A percentile compares a stretch with the other conserved stretches of the same genome.
phyloP scores from a whole-genome alignment of 2,888 invertebrate species.

The Ditula angustiorana region DNA sequence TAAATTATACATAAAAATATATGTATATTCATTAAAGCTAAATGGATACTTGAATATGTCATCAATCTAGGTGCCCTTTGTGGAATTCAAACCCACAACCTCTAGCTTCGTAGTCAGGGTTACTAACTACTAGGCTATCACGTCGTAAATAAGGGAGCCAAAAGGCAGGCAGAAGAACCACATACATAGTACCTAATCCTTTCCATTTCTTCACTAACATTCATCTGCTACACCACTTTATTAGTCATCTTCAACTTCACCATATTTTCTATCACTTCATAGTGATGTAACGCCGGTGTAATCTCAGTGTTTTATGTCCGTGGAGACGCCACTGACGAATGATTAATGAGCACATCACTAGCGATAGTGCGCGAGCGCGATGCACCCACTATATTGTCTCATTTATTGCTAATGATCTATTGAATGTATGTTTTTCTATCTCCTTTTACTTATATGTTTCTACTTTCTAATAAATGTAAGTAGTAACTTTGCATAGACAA shows the following conservation, averaged over 20 bases:
- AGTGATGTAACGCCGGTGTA: constrained; percentile 70
- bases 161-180: too few species aligned
- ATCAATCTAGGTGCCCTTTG: too few species aligned
- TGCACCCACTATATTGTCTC: constrained; percentile 74
- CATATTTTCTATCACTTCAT: constrained; percentile 50
- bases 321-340: constrained; percentile 65
- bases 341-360: constrained; percentile 69
- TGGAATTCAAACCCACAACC: too few species aligned
- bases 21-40: too few species aligned
- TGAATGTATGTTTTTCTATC: constrained; percentile 53
- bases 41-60: too few species aligned
- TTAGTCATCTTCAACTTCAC: constrained; percentile 17
- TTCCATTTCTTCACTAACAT: background rate
- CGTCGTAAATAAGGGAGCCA: too few species aligned
- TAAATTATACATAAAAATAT: too few species aligned
- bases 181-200: background rate
- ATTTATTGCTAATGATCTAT: constrained; percentile 80
- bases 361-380: constrained; percentile 61
- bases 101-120: too few species aligned
- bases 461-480: constrained; percentile 36
- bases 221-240: background rate
- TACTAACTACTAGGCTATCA: too few species aligned
- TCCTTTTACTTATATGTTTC: constrained; percentile 16
- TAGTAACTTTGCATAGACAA: background rate
- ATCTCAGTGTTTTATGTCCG: constrained; percentile 75